These are phyloP conservation scores for Aphidius colemani DNA, from an alignment of 2,888 invertebrate genomes.

Conservation along the genomic window DNA sequence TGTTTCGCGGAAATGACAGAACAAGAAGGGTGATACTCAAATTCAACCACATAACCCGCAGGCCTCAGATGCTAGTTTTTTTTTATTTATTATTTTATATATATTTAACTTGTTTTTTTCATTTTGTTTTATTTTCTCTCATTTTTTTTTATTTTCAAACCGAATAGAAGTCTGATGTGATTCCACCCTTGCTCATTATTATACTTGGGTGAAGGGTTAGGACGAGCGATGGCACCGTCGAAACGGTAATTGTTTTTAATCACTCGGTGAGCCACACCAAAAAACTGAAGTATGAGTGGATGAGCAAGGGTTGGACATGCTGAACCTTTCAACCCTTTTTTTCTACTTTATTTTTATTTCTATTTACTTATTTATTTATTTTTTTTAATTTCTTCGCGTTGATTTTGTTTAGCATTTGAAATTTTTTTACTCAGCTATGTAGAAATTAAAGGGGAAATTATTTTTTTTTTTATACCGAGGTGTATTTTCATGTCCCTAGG, in stretches of 20 bases:
- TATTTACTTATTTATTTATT: background rate
- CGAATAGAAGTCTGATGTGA: background rate
- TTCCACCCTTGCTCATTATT: slow-evolving; percentile 41
- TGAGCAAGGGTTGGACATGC: slow-evolving; percentile 34
- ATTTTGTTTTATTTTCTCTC: slow-evolving; percentile 16
- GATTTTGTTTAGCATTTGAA: too few relatives aligned
- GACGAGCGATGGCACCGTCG: slow-evolving; percentile 39
- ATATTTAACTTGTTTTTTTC: slow-evolving; percentile 25
- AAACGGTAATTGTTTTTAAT: slow-evolving; percentile 58
- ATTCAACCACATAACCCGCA: slow-evolving; percentile 47
- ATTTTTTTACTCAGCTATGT: too few relatives aligned
- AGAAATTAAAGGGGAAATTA: background rate
- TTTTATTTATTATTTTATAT: slow-evolving; percentile 14
- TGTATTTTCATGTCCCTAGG: background rate
- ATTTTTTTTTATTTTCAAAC: slow-evolving; percentile 13
- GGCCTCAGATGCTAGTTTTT: slow-evolving; percentile 46
- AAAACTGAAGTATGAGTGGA: slow-evolving; percentile 30
- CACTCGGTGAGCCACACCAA: slow-evolving; percentile 41
- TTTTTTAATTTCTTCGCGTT: slow-evolving; percentile 1
- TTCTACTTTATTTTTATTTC: slow-evolving; percentile 11
- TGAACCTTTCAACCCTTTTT: slow-evolving; percentile 40
- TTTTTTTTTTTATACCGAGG: background rate
- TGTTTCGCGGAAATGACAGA: slow-evolving; percentile 47
- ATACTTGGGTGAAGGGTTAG: slow-evolving; percentile 32
- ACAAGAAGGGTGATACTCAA: slow-evolving; percentile 30